phyloP scores from a whole-genome alignment of 1,140 invertebrate species.

The Heliconius melpomene region DNA sequence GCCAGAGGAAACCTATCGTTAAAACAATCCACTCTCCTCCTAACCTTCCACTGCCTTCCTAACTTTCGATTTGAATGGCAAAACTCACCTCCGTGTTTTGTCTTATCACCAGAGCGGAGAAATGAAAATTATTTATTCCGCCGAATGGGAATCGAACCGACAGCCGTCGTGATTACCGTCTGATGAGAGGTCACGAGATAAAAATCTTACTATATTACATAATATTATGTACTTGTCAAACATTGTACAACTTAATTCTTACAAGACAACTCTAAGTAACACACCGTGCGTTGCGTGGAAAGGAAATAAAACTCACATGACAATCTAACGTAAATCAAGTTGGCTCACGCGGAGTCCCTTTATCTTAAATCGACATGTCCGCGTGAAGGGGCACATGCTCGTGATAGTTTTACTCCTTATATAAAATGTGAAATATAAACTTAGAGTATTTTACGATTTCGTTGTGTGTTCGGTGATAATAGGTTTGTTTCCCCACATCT shows the following conservation, averaged over 20 bases:
- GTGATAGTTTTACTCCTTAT: background rate
- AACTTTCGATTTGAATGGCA: no score
- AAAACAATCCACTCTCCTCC: no score
- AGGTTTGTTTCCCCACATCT: background rate
- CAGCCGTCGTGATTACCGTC: no score
- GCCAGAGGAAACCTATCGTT: no score
- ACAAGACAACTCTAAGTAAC: background rate
- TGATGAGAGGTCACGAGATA: no score
- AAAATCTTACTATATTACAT: background rate
- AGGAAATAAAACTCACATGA: slow-evolving; percentile 6
- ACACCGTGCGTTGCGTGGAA: background rate
- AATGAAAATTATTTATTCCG: background rate
- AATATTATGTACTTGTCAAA: background rate
- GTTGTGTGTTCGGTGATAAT: background rate
- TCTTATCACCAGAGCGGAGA: no score
- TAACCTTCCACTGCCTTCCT: no score
- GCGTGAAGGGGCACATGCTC: background rate
- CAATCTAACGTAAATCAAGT: slow-evolving; percentile 1
- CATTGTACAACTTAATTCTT: background rate
- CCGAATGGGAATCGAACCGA: no score
- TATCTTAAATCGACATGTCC: slow-evolving; percentile 1
- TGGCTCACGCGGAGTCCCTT: slow-evolving; percentile 5
- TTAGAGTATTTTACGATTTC: background rate
- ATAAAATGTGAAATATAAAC: slow-evolving; percentile 6
- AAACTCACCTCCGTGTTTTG: no score